A percentile compares a stretch with the other conserved stretches of the same genome.
These are phyloP conservation scores for Nomia melanderi DNA, from an alignment of 1,140 invertebrate species.

Conservation along the genomic window DNA sequence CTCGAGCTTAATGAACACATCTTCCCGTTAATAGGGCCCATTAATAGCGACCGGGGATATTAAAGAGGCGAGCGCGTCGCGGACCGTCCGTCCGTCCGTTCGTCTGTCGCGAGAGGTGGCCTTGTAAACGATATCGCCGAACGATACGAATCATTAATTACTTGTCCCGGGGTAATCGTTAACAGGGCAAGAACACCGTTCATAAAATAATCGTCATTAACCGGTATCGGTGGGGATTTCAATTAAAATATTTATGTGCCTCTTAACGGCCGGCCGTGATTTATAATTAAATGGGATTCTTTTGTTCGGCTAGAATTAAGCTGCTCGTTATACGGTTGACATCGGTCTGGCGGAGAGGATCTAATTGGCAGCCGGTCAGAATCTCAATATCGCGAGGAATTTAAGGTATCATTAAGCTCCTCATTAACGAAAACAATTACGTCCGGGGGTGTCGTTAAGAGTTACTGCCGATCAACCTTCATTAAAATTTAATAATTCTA, in stretches of 20 bases:
- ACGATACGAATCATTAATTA: too few species aligned
- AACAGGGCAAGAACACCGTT: too few species aligned
- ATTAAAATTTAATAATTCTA: neutral
- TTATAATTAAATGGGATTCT: neutral
- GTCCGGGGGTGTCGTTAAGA: neutral
- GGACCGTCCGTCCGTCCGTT: neutral
- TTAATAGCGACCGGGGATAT: neutral
- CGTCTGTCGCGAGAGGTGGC: too few species aligned
- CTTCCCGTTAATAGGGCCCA: neutral
- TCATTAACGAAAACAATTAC: neutral
- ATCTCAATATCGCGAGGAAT: neutral
- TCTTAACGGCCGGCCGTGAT: too few species aligned
- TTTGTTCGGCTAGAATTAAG: neutral
- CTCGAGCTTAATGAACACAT: conserved; percentile 13
- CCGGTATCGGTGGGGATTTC: too few species aligned
- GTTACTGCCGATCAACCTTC: conserved; percentile 1
- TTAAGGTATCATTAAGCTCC: neutral
- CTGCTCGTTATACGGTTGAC: neutral
- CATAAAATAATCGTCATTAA: too few species aligned
- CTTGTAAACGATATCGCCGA: too few species aligned
- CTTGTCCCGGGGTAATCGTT: too few species aligned
- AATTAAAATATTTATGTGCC: too few species aligned
- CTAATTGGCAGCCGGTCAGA: neutral
- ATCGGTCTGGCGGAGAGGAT: too few species aligned
- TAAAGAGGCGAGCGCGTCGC: neutral